Evolutionary conservation across 2,888 invertebrate species (phyloP), one percentile per base, ranked within the genome.

Genomic region (Caenorhabditis zanzibari): DNA sequence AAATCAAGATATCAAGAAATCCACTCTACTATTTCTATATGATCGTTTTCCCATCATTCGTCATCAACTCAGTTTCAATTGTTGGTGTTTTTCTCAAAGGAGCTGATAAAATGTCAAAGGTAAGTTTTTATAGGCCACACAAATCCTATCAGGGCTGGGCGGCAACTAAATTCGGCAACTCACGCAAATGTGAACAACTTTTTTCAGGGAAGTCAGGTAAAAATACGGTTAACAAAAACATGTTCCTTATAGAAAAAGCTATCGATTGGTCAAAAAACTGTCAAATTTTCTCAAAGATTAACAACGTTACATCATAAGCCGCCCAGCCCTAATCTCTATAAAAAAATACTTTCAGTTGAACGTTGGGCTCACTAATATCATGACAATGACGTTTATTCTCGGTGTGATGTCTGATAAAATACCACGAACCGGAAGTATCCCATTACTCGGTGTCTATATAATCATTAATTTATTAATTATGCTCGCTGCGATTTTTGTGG

Each of bases 371-470:
- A 83, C 83, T 19, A 83, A 79, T 24, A 74, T 83, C 16, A 83
- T 83, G 83, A 83, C 83, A 38, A 83, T 83, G 83, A 83, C 83
- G 3, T 83, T 83, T 9, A 79, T 83, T 24, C 83, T 83, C 19
- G 83, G 83, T 22, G 83, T 83, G 0, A 83, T 83, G 79, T 68
- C 83, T 41, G 83, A 83, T 32, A 69, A 79, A 35, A 83, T 83
- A 16, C 83, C 83, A 32, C 69, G 64, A 69, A 79, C 83, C 24
- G 76, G 76, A 38, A 74, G 28, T n/a, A 79, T 83, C 14, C 83
- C 83, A 16, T 32, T 83, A 10, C 71, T 83, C 5, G 83, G 79
- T 0, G 58, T 75, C 16, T 83, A 83, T 22, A 79, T 83, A 16
- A 73, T 83, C 26, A 64, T 71, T 5, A 83, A 83, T 26, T 47